Base-by-base conservation (phyloP, 23 tunicate species). In the Oikopleura dioica region DNA sequence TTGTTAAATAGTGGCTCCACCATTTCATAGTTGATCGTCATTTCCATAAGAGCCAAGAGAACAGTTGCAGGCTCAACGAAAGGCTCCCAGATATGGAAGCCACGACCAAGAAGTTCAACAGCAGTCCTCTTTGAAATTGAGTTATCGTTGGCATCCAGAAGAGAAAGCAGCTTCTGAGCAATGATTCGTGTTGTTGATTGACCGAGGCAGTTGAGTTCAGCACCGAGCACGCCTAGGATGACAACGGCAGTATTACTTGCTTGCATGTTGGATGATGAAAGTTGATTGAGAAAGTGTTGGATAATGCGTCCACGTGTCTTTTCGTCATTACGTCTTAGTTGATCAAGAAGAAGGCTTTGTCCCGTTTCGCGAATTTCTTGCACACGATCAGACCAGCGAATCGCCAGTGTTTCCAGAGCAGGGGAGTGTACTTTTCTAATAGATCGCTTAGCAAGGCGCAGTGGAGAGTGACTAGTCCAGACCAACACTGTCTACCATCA, bases 51-150 rank as follows among this genome's bases (percentile, higher is more conserved):
- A 21, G 86, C 89, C 1, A 89, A 84, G 51, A 89, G 55, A 5
- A 89, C 96, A 32, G 89, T 86, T 0, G 89, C 79, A 0, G 84
- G 89, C 59, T 89, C 96, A 78, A 89, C 82, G 76, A 84, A 89
- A 35, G 96, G 96, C 38, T 89, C 89, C 96, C 96, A 89, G 5
- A 84, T 84, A 16, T 86, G 84, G 77, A 89, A 89, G 12, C 96
- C 96, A 5, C 96, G 68, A 0, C 96, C 96, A 1, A 89, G 59
- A 12, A 89, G 76, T 55, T 89, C 96, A 9, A 89, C 82, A 23
- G 96, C 96, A 1, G n/a, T n/a, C n/a, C n/a, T n/a, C n/a, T n/a
- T n/a, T n/a, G n/a, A n/a, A n/a, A n/a, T n/a, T n/a, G n/a, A n/a
- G n/a, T n/a, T n/a, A n/a, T n/a, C n/a, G n/a, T n/a, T n/a, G n/a